A percentile compares a stretch with the other conserved stretches of the same genome.
Conservation (phyloP, 1,140 invertebrate genomes). For the Meloidogyne chitwoodi region DNA sequence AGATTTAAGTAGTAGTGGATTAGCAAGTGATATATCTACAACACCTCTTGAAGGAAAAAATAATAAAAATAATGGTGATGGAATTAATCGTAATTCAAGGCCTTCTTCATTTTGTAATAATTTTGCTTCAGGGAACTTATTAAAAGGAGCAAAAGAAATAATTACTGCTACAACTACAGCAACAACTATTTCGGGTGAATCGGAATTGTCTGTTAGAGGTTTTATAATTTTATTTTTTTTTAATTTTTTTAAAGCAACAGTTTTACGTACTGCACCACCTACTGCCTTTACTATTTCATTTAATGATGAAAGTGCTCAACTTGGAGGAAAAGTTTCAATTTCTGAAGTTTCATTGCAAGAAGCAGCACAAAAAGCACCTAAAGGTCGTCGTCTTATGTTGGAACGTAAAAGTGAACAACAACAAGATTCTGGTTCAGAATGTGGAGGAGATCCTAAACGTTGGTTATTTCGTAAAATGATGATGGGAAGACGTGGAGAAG, state of each 20-base stretch:
- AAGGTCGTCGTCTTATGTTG: slow-evolving; percentile 29
- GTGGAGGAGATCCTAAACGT: slow-evolving; percentile 37
- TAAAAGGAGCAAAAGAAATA: neutral
- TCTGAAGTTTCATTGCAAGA: slow-evolving; percentile 34
- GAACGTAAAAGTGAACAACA: neutral
- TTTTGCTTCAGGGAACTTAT: neutral
- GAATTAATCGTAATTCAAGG: slow-evolving; percentile 4
- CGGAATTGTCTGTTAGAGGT: neutral
- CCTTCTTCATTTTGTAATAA: neutral
- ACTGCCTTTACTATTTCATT: slow-evolving; percentile 45
- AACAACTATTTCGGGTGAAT: neutral
- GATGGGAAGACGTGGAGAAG: slow-evolving; percentile 16
- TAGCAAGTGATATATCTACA: slow-evolving; percentile 5
- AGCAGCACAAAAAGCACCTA: slow-evolving; percentile 36
- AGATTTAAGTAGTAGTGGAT: slow-evolving; percentile 28
- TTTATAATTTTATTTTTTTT: neutral
- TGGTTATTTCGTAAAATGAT: slow-evolving; percentile 44
- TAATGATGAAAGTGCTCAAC: slow-evolving; percentile 23
- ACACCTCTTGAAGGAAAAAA: slow-evolving; percentile 6
- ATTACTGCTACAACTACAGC: neutral
- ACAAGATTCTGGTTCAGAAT: slow-evolving; percentile 22
- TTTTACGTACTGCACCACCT: slow-evolving; percentile 30
- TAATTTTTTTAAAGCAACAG: slow-evolving; percentile 19
- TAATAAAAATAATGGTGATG: neutral
- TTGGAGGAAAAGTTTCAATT: neutral